Percentiles rank a stretch among this genome's conserved stretches.
Evolutionary conservation across 1,140 invertebrate species (phyloP).

Genomic region (Magallana gigas): DNA sequence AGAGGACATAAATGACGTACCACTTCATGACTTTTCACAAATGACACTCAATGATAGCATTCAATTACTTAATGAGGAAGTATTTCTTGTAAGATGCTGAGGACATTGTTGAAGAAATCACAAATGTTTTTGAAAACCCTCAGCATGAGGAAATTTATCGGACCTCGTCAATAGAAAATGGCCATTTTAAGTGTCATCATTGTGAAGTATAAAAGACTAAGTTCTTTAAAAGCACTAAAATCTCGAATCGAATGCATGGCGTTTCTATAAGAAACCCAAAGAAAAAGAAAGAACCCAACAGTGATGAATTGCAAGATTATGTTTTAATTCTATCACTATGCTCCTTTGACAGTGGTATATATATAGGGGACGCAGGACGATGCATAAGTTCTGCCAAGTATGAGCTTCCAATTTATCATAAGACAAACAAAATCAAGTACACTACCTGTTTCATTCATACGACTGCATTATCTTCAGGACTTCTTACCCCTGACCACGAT

Average conservation of each 20-base stretch:
- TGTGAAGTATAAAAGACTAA: conserved; percentile 36
- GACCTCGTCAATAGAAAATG: conserved; percentile 2
- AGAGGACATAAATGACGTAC: background rate
- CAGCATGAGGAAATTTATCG: conserved; percentile 46
- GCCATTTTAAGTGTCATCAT: conserved; percentile 32
- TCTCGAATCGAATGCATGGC: background rate
- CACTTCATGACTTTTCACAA: conserved; percentile 24
- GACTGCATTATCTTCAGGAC: no score
- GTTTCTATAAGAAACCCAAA: background rate
- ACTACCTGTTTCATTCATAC: no score
- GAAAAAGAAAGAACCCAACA: conserved; percentile 13
- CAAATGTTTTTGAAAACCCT: conserved; percentile 21
- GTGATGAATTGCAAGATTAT: conserved; percentile 37
- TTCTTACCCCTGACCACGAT: no score
- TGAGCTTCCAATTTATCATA: no score
- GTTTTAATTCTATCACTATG: conserved; percentile 15
- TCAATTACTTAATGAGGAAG: conserved; percentile 14
- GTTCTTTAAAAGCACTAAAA: background rate
- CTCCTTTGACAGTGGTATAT: background rate
- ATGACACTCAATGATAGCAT: background rate
- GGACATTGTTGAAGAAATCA: conserved; percentile 37
- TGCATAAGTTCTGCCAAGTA: no score
- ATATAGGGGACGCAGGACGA: no score
- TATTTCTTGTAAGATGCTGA: conserved; percentile 32
- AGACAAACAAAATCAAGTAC: no score